These are phyloP conservation scores for Sarcophaga rosellei DNA, from an alignment of 2,888 invertebrate genomes.

Conservation along the genomic window DNA sequence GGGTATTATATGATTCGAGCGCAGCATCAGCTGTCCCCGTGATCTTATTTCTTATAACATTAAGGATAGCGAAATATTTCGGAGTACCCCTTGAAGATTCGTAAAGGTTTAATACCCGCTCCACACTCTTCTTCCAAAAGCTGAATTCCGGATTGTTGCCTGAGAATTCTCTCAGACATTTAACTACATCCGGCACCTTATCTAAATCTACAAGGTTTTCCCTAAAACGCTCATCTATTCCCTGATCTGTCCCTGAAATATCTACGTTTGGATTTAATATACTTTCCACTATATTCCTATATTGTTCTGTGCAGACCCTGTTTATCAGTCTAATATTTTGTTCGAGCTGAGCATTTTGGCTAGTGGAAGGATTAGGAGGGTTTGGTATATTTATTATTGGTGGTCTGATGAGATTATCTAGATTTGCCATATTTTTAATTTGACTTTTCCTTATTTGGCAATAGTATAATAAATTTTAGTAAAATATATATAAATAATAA, in stretches of 20 bases:
- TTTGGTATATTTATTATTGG: too few species aligned
- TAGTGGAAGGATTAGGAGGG: too few species aligned
- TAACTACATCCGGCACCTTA: neutral
- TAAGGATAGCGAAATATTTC: too few species aligned
- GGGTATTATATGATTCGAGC: constrained; percentile 26
- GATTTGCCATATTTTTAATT: too few species aligned
- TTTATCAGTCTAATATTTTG: neutral
- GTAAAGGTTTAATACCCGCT: neutral
- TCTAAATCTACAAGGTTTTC: neutral
- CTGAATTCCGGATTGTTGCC: neutral
- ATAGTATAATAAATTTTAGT: too few species aligned
- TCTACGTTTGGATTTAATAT: constrained; percentile 12
- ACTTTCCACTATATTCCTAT: neutral
- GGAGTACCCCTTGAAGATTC: constrained; percentile 6
- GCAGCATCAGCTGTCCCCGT: too few species aligned
- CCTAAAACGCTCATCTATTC: neutral
- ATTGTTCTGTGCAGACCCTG: constrained; percentile 8
- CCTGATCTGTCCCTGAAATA: neutral
- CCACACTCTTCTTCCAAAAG: constrained; percentile 12
- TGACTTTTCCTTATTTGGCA: too few species aligned
- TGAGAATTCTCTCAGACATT: neutral
- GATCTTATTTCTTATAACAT: too few species aligned
- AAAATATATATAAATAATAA: too few species aligned
- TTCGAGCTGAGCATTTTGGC: constrained; percentile 15
- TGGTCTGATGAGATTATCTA: too few species aligned